A percentile compares a stretch with the other conserved stretches of the same genome.
Conservation (phyloP, 2,797 vertebrate species). For the Masticophis lateralis region DNA sequence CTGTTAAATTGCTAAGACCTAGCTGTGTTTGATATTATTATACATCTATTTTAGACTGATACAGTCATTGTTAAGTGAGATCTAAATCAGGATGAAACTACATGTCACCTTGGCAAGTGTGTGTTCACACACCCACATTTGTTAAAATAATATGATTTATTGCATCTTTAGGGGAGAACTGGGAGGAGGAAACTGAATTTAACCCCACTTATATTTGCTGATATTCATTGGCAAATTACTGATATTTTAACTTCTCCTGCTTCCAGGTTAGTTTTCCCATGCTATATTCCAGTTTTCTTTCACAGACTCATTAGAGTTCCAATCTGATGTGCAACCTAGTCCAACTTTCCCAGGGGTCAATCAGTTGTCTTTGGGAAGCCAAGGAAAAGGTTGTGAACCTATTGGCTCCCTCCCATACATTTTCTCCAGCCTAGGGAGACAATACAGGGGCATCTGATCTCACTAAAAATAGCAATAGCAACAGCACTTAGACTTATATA, state of each 20-base stretch:
- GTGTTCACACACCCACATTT: not conserved
- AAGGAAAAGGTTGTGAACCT: not conserved
- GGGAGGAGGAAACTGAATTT: not conserved
- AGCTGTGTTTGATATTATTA: slow-evolving; percentile 48
- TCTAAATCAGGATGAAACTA: slow-evolving; percentile 24
- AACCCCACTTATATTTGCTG: not conserved
- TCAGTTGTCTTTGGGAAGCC: not conserved
- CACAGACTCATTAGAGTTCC: not conserved
- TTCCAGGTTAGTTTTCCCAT: not conserved
- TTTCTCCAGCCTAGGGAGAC: not conserved
- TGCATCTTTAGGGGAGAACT: not conserved
- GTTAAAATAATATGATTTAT: not conserved
- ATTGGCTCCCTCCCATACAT: not conserved
- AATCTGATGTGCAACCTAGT: not conserved
- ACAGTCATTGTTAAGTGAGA: slow-evolving; percentile 22
- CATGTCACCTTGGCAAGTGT: not conserved
- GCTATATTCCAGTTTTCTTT: not conserved
- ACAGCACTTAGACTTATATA: no score
- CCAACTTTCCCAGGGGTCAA: not conserved
- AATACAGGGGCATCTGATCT: not conserved
- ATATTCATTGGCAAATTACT: not conserved
- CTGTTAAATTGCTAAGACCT: slow-evolving; percentile 28
- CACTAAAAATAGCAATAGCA: not conserved
- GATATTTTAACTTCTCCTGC: not conserved
- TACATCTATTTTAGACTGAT: slow-evolving; percentile 24